Evolutionary conservation across 2,113 vertebrate species (phyloP), one percentile per base, ranked within the genome.

Genomic region (Ophthalmotilapia sp.): DNA sequence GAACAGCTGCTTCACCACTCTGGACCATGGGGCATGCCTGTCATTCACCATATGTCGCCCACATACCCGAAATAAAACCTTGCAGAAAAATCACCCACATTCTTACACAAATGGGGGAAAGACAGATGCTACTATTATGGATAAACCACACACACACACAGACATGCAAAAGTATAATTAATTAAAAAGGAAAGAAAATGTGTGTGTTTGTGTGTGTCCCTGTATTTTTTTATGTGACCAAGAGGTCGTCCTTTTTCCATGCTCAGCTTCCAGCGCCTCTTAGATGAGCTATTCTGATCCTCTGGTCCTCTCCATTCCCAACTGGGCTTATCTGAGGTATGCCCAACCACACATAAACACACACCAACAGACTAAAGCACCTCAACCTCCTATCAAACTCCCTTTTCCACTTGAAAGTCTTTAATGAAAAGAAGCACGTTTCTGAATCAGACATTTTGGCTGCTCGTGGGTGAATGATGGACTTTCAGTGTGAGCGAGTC

Each of bases 271-370:
- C 91, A 95, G 85, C 81, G 56, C 80, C 89, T 90, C 86, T 92
- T 90, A 92, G 93, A 94, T 86, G 86, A 94, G 93, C 93, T 96
- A 95, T 95, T 95, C 90, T 93, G 83, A 93, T 94, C 93, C 90
- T 91, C 82, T 38, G 42, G 82, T 89, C 79, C 42, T 9, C 83
- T 90, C 84, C 54, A 45, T 56, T 91, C 89, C 90, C 83, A 81
- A 40, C 82, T 4, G 8, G 85, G 87, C 92, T 94, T 93, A 96
- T 94, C 95, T 93, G 81, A 92, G 86, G 84, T 89, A 94, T 94
- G 91, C 21, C 19, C 58, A 45, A 55, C 55, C 40, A 29, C 85
- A 85, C 81, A 62, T 19, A 84, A 13, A 7, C 80, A 75, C 82
- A 79, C 80, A 17, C 0, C 42, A 49, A 56, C 15, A 79, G 56